Evolutionary conservation across 2,113 vertebrate genomes (phyloP).

Genomic region (Scatophagus argus): DNA sequence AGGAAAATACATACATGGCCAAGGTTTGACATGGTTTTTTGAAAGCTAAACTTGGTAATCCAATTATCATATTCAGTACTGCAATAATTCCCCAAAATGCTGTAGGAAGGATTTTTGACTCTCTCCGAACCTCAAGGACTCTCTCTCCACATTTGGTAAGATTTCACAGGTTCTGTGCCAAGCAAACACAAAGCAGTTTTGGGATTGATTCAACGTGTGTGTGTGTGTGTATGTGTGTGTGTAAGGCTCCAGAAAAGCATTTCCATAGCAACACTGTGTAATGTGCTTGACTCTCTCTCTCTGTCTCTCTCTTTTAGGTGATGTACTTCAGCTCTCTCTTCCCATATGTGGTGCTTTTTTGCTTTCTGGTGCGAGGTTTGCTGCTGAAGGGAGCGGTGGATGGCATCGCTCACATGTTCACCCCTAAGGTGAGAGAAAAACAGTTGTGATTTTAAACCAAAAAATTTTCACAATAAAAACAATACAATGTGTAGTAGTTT

Average conservation of each 20-base stretch:
- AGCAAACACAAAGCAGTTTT: slow-evolving; percentile 42
- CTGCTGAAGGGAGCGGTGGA: slow-evolving; percentile 93
- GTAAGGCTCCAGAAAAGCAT: slow-evolving; percentile 43
- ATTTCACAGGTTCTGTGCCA: slow-evolving; percentile 47
- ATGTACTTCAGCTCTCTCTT: slow-evolving; percentile 99
- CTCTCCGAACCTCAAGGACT: slow-evolving; percentile 31
- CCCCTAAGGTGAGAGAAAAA: slow-evolving; percentile 90
- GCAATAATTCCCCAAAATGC: slow-evolving; percentile 25
- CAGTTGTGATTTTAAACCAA: background rate
- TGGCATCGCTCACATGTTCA: slow-evolving; percentile 98
- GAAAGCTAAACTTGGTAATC: slow-evolving; percentile 44
- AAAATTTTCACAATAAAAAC: background rate
- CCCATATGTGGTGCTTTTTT: slow-evolving; percentile 97
- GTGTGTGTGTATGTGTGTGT: slow-evolving; percentile 15
- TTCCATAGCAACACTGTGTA: slow-evolving; percentile 68
- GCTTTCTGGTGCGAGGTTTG: slow-evolving; percentile 94
- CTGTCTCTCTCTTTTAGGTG: slow-evolving; percentile 84
- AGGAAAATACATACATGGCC: slow-evolving; percentile 41
- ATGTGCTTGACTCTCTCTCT: slow-evolving; percentile 30
- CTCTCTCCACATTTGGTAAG: slow-evolving; percentile 32
- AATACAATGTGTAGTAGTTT: background rate
- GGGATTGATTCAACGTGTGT: slow-evolving; percentile 24
- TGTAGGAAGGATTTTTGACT: slow-evolving; percentile 45
- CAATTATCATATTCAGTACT: slow-evolving; percentile 42
- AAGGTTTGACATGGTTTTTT: slow-evolving; percentile 48